Evolutionary conservation across 2,888 invertebrate species (phyloP), one percentile per base, ranked within the genome.

Genomic region (Nephrotoma flavescens): DNA sequence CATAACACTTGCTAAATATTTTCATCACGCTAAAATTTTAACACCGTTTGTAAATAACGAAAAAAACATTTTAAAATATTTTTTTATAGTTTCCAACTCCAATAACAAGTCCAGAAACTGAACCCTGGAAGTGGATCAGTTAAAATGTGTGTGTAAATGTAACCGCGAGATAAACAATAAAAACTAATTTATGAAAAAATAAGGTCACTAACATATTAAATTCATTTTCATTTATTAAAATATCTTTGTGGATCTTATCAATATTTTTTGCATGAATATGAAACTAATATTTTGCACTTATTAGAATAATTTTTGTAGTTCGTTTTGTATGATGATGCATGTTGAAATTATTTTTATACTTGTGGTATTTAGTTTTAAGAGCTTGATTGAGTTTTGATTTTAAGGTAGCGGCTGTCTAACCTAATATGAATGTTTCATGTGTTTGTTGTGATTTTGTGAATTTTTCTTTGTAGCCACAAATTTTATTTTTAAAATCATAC

Each of bases 101-200:
- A 92, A 95, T 95, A 94, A 96, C 95, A 93, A 95, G 95, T 92
- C 96, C 96, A 94, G 96, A 96, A 93, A 95, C 95, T 92, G 96
- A 96, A 94, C 95, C 96, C 92, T 96, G 96, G 96, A 96, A 96
- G 93, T 96, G 96, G 96, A 95, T 96, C 91, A 91, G 91, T 90
- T 92, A 91, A 89, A 89, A 88, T 95, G 92, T 88, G 88, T 89
- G 88, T 89, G 89, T 89, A 89, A 89, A 89, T 89, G 89, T 89
- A 88, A 31, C 87, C 86, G 89, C 89, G 88, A 88, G 88, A 88
- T 87, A 88, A 88, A 87, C 15, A 86, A 42, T 41, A 85, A 86
- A 41, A 52, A 41, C 52, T 57, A 41, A 86, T n/a, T 57, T 57
- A 42, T 57, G 42, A 52, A 41, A 41, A 41, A 86, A 41, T 57